Evolutionary conservation across 2,797 vertebrate species (phyloP), one percentile per base, ranked within the genome.

Genomic region (Myotis myotis): DNA sequence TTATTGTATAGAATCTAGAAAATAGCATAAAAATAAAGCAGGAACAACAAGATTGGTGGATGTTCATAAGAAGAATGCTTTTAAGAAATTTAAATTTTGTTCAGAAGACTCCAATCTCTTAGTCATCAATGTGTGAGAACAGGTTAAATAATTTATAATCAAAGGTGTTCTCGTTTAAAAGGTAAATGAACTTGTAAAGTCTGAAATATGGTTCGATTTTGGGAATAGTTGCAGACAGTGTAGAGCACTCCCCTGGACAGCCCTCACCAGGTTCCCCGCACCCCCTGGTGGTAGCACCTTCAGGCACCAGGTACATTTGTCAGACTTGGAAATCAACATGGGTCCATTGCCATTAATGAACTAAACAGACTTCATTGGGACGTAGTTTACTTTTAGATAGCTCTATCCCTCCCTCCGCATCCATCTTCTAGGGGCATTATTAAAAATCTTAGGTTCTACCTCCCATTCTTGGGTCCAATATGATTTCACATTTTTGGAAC

Each of bases 71-170:
- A 80, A 15, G 36, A 36, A 78, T 33, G 8, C 28, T 85, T 64
- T 30, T 4, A 70, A 71, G 30, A 83, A 92, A 95, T 80, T 82
- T 55, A 81, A 85, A 12, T 92, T 74, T 75, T 85, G 47, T 36
- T 90, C n/a, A 55, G 60, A 88, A 85, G 22, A 38, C 7, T 70
- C 11, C 62, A 19, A 66, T 93, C 81, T 75, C n/a, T 75, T 90
- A 92, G 68, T 36, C 13, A 70, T 60, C 5, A 5, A 10, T 44
- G 16, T 33, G 6, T 78, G 30, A 41, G 47, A 28, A 36, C 16
- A 79, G 8, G 17, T 66, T 64, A 74, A 79, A 57, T 82, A 15
- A 30, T 17, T 75, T 49, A 38, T 30, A 66, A 33, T 44, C n/a
- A 74, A 78, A 71, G 44, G 47, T 7, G 36, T 25, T 71, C 36